phyloP scores from a whole-genome alignment of 2,797 vertebrate species.

The Lemur catta region DNA sequence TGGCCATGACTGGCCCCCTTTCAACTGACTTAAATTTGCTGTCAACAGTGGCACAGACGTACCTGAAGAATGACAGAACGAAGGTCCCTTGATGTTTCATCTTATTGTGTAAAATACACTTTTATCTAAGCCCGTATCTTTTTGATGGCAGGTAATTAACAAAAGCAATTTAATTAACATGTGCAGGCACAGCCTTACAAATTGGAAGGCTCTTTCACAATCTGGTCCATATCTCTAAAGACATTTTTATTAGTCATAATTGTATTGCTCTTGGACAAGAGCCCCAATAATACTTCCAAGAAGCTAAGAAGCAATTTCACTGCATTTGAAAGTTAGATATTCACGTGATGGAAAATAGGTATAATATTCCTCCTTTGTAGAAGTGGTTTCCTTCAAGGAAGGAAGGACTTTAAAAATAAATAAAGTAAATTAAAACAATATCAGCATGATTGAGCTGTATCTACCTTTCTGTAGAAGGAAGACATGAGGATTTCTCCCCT shows the following conservation, averaged over 20 bases:
- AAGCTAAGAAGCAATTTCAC: neutral
- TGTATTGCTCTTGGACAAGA: neutral
- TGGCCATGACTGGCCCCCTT: neutral
- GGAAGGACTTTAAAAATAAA: neutral
- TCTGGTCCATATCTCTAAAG: neutral
- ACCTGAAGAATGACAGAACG: slow-evolving; percentile 10
- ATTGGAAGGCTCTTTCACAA: neutral
- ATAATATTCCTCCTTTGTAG: neutral
- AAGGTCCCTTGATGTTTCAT: slow-evolving; percentile 6
- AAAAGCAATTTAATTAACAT: slow-evolving; percentile 77
- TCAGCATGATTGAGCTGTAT: neutral
- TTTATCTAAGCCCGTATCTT: slow-evolving; percentile 62
- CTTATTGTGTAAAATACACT: slow-evolving; percentile 65
- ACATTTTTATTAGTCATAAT: neutral
- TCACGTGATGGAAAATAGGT: neutral
- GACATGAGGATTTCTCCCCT: neutral
- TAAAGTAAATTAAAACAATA: neutral
- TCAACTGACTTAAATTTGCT: slow-evolving; percentile 27
- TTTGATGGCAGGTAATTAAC: slow-evolving; percentile 78
- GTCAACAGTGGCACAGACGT: neutral
- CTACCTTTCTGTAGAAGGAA: neutral
- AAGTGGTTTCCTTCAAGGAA: neutral
- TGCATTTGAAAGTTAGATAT: neutral
- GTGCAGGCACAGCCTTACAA: slow-evolving; percentile 25
- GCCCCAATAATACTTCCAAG: neutral